A percentile compares a stretch with the other conserved stretches of the same genome.
Conservation (phyloP, 2,888 invertebrate species). For the Drepanosiphum platanoidis region DNA sequence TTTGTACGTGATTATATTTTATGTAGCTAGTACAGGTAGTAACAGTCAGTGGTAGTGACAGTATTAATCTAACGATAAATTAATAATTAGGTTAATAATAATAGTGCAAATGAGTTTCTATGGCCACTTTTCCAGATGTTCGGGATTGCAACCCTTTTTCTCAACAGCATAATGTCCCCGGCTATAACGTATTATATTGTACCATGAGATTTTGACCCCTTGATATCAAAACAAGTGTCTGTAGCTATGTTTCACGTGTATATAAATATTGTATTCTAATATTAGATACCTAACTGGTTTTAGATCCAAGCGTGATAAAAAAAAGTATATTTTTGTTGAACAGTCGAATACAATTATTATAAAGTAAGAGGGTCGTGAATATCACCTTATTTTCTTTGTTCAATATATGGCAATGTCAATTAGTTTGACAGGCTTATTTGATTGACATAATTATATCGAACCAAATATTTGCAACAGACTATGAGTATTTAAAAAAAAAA, state of each 20-base stretch:
- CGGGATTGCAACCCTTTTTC: constrained; percentile 7
- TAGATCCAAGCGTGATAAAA: neutral
- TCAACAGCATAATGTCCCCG: neutral
- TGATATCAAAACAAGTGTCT: constrained; percentile 29
- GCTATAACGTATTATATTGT: neutral
- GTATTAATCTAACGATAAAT: neutral
- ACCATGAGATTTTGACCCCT: constrained; percentile 19
- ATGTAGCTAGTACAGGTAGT: too few species aligned
- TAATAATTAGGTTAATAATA: neutral
- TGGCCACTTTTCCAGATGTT: constrained; percentile 11
- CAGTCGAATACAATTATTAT: neutral
- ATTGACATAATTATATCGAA: too few species aligned
- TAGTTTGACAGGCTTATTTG: too few species aligned
- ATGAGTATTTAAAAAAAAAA: too few species aligned
- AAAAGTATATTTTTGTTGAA: neutral
- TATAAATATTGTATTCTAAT: neutral
- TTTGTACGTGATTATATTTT: neutral
- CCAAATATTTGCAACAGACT: too few species aligned
- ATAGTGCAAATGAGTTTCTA: neutral
- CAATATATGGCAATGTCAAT: too few species aligned
- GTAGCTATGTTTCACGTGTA: neutral
- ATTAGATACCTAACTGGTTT: constrained; percentile 13
- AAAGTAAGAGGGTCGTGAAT: neutral
- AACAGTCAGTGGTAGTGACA: too few species aligned
- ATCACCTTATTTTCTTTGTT: neutral